These are phyloP conservation scores for Pheosia gnoma DNA, from an alignment of 2,888 invertebrate species.

Conservation along the genomic window DNA sequence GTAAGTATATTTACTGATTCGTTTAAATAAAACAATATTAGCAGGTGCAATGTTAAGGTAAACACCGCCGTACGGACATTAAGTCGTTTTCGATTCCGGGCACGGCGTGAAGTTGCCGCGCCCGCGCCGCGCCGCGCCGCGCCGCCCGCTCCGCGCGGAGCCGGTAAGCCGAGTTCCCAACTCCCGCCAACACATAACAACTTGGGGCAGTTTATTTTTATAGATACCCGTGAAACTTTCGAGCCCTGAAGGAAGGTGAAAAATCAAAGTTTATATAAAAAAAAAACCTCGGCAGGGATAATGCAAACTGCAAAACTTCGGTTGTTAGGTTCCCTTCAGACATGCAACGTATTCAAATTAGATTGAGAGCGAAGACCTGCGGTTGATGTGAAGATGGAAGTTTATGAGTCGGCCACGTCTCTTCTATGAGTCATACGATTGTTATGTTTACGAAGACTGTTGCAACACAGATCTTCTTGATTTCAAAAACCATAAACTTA, in stretches of 20 bases:
- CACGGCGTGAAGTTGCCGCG: conserved; percentile 31
- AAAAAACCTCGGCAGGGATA: conserved; percentile 28
- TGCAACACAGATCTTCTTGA: too few species aligned
- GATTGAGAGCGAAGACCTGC: conserved; percentile 19
- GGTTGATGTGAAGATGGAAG: conserved; percentile 12
- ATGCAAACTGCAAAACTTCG: conserved; percentile 47
- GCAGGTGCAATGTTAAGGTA: conserved; percentile 34
- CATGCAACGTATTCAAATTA: conserved; percentile 45
- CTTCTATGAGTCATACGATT: not conserved
- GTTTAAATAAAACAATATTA: conserved; percentile 28
- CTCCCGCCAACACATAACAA: conserved; percentile 12
- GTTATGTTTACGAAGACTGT: not conserved
- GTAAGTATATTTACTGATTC: conserved; percentile 10
- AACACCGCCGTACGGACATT: conserved; percentile 13
- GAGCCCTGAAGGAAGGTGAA: conserved; percentile 44
- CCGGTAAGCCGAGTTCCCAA: conserved; percentile 33
- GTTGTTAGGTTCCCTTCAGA: conserved; percentile 40
- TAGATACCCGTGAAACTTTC: conserved; percentile 42
- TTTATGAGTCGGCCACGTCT: conserved; percentile 1
- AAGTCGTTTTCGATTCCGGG: conserved; percentile 23
- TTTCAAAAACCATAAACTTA: too few species aligned
- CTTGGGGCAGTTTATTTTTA: conserved; percentile 44
- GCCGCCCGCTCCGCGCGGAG: conserved; percentile 6
- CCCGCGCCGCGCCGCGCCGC: conserved; percentile 15
- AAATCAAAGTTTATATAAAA: conserved; percentile 46